Evolutionary conservation across 2,888 invertebrate species (phyloP).

Genomic region (Temnothorax unifasciatus): DNA sequence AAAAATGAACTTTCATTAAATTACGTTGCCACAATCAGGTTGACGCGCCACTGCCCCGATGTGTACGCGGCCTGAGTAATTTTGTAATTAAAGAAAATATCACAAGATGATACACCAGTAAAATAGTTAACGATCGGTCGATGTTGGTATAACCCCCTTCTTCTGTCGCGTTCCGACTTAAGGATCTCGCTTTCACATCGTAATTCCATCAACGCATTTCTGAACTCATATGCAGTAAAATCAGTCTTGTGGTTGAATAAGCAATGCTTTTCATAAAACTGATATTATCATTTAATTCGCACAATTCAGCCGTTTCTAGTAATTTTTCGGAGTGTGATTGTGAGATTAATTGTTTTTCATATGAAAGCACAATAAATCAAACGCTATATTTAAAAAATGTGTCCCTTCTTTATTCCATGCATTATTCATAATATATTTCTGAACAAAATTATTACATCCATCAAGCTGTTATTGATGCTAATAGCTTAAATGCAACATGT

Average conservation of each 20-base stretch:
- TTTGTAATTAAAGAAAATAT: conserved; percentile 67
- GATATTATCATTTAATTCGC: background rate
- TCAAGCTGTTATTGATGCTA: background rate
- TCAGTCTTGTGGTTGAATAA: background rate
- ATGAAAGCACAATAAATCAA: background rate
- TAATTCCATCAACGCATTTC: conserved; percentile 3
- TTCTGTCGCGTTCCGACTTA: conserved; percentile 47
- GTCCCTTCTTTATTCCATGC: background rate
- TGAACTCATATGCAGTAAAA: conserved; percentile 9
- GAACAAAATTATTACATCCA: background rate
- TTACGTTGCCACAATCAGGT: conserved; percentile 68
- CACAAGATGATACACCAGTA: conserved; percentile 47
- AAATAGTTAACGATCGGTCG: conserved; percentile 60
- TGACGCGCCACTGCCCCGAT: conserved; percentile 12
- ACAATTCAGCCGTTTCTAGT: background rate
- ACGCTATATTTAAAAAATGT: background rate
- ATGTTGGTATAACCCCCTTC: conserved; percentile 19
- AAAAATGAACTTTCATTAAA: conserved; percentile 74
- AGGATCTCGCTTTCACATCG: conserved; percentile 30
- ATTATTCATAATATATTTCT: background rate
- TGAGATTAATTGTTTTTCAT: background rate
- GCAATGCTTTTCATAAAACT: background rate
- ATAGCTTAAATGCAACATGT: background rate
- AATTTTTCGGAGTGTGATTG: background rate
- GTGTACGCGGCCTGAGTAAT: conserved; percentile 56